Base-by-base conservation (phyloP, 1,140 invertebrate genomes). In the Himalopsyche phryganea region DNA sequence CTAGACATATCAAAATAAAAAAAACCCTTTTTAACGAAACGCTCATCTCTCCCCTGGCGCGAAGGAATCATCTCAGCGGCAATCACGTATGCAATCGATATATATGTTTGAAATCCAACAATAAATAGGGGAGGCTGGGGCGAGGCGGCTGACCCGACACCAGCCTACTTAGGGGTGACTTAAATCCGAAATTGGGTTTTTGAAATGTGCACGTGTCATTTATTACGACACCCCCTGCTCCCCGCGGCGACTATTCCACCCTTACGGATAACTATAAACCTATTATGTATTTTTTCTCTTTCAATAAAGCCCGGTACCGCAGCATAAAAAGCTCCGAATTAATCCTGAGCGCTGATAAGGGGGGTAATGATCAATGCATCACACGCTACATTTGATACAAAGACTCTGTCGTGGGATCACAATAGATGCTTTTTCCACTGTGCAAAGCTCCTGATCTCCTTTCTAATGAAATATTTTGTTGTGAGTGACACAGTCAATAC, bases 131-230 rank as follows among this genome's bases (percentile, higher is more conserved):
- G 57, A 56, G 52, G 56, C 44, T 40, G 19, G 53, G 11, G 15
- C 19, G 28, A 9, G 17, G 7, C 13, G 47, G 52, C 56, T 60
- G 57, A 63, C 61, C 61, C 57, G 50, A 32, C 56, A 59, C 61
- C 61, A 56, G 58, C 58, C 74, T 71, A 78, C 75, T 78, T 76
- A 76, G 71, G 76, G 75, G 73, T 72, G 73, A 77, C 75, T 78
- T 77, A 77, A 78, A 78, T 76, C 76, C 76, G 70, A 78, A 78
- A 78, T 78, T 78, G 76, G 76, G 76, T 78, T 76, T 78, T 77
- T 76, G 70, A 73, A 76, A 76, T 74, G 73, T 74, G 73, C 76
- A 78, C 76, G 75, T 77, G 75, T 77, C 76, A 77, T 78, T 78
- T 77, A 77, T 78, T 74, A 78, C 73, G 61, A 68, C 73, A 71